These are phyloP conservation scores for Silurus meridionalis DNA, from an alignment of 2,113 vertebrate genomes.

Conservation along the genomic window DNA sequence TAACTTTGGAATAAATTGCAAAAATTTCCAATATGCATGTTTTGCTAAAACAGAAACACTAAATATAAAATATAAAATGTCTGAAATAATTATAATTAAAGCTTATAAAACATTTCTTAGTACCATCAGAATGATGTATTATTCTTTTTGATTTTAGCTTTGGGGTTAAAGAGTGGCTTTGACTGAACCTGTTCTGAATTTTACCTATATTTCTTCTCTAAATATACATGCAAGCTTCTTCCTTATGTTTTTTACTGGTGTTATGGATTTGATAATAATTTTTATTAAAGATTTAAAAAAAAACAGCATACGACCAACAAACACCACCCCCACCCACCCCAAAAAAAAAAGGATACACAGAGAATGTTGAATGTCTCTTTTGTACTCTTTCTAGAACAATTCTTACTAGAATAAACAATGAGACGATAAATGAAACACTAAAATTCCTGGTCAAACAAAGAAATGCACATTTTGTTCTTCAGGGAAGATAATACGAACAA, in stretches of 20 bases:
- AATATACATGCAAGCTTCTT: too few species aligned
- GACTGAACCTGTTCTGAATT: neutral
- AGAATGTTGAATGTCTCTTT: neutral
- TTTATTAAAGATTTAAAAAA: too few species aligned
- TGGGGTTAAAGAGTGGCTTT: neutral
- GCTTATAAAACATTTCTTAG: neutral
- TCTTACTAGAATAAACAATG: neutral
- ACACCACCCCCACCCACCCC: too few species aligned
- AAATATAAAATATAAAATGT: neutral
- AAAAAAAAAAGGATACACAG: neutral
- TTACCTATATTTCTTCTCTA: neutral
- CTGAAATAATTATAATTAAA: neutral
- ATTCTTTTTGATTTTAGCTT: neutral
- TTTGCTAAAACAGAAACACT: too few species aligned
- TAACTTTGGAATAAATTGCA: too few species aligned
- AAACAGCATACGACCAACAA: neutral
- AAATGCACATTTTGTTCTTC: too few species aligned
- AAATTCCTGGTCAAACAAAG: too few species aligned
- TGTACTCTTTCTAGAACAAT: neutral
- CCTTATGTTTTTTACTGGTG: too few species aligned
- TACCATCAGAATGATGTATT: neutral
- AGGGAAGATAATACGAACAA: too few species aligned
- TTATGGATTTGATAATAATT: too few species aligned
- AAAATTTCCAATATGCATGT: too few species aligned
- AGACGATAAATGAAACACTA: too few species aligned